These are phyloP conservation scores for Tromatobia lineatoria DNA, from an alignment of 2,888 invertebrate species.

Conservation along the genomic window DNA sequence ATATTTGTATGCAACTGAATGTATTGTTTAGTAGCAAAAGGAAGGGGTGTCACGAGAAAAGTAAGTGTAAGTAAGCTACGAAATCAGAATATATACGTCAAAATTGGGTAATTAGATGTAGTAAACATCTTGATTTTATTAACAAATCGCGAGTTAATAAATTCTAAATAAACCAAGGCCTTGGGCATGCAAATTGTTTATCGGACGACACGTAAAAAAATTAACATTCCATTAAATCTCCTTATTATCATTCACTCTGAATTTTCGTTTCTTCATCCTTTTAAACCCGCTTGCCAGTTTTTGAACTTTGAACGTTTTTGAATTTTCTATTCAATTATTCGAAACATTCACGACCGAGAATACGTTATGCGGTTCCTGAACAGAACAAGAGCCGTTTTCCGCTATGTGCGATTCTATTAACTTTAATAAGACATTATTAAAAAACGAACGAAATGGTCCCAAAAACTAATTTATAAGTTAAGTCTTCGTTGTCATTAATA, in stretches of 20 bases:
- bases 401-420: not conserved
- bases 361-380: slow-evolving; percentile 1
- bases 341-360: not conserved
- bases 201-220: slow-evolving; percentile 30
- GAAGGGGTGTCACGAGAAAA: slow-evolving; percentile 45
- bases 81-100: slow-evolving; percentile 30
- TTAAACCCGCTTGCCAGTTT: slow-evolving; percentile 5
- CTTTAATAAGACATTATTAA: slow-evolving; percentile 16
- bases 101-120: slow-evolving; percentile 26
- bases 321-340: slow-evolving; percentile 32
- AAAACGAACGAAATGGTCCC: slow-evolving; percentile 55
- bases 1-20: slow-evolving; percentile 22
- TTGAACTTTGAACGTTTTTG: not conserved
- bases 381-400: not conserved
- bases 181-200: slow-evolving; percentile 41
- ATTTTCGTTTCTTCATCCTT: slow-evolving; percentile 28
- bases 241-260: not conserved
- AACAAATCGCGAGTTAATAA: slow-evolving; percentile 20
- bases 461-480: slow-evolving; percentile 46
- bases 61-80: slow-evolving; percentile 33
- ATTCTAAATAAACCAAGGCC: slow-evolving; percentile 37
- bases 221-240: slow-evolving; percentile 9
- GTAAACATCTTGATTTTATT: slow-evolving; percentile 13
- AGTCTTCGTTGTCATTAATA: slow-evolving; percentile 27
- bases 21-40: slow-evolving; percentile 60